Evolutionary conservation across 2,113 vertebrate genomes (phyloP).

Genomic region (Aix galericulata): DNA sequence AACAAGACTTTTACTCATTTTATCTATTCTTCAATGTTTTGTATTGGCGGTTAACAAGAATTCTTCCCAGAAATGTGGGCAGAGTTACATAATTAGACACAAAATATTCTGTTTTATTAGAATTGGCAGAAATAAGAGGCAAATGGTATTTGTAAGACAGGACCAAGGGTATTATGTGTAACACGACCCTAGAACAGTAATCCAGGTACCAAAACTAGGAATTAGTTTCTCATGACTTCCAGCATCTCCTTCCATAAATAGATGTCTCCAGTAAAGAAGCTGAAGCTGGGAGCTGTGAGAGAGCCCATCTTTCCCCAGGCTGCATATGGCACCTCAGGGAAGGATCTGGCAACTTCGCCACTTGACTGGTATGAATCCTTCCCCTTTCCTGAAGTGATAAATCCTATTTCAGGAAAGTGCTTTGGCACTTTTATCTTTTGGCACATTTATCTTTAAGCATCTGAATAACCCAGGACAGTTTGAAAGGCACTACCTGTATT

Average conservation of each 20-base stretch:
- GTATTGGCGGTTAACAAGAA: neutral
- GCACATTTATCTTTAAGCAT: neutral
- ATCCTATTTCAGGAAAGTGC: neutral
- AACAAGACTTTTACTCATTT: neutral
- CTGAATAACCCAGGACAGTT: neutral
- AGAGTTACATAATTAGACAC: neutral
- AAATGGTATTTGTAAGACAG: neutral
- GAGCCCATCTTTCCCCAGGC: accelerated
- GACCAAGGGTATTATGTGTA: neutral
- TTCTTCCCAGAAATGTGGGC: neutral
- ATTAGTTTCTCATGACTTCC: neutral
- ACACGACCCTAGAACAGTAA: neutral
- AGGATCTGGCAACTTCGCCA: neutral
- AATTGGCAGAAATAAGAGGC: neutral
- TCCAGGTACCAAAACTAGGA: neutral
- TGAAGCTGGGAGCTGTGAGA: neutral
- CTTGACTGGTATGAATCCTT: neutral
- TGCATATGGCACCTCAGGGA: neutral
- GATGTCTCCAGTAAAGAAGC: neutral
- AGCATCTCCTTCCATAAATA: neutral
- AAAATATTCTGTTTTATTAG: neutral
- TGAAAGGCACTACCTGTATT: neutral
- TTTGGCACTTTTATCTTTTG: neutral
- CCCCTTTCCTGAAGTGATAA: neutral
- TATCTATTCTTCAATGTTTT: neutral